Evolutionary conservation across 2,797 vertebrate genomes (phyloP).

Genomic region (Octomys mimax): DNA sequence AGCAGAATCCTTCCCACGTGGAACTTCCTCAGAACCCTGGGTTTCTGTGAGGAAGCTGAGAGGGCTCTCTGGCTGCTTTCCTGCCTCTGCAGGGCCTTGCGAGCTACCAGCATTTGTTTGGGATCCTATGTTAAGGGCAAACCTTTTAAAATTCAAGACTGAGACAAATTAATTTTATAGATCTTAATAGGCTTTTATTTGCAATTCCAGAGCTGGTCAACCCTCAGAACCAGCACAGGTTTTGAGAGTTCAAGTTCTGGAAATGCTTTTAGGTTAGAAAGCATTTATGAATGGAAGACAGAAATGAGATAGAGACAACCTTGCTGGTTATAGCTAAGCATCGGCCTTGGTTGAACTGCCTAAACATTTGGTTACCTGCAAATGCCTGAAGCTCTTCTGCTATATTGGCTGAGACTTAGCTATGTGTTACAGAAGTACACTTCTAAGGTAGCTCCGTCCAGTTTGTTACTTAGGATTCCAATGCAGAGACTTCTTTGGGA

Average conservation of each 20-base stretch:
- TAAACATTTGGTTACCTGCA: not conserved
- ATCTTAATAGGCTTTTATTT: not conserved
- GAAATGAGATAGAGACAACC: not conserved
- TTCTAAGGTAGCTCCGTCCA: not conserved
- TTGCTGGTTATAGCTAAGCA: not conserved
- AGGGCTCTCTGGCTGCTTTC: too few relatives aligned
- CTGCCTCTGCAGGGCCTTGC: too few relatives aligned
- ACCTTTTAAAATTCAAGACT: conserved; percentile 27
- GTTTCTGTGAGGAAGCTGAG: not conserved
- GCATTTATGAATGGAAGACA: not conserved
- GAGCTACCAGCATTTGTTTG: not conserved
- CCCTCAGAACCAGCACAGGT: not conserved
- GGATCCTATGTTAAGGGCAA: not conserved
- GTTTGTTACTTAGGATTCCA: not conserved
- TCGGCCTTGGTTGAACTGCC: not conserved
- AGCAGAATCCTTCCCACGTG: not conserved
- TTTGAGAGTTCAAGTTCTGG: not conserved
- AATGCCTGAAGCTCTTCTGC: not conserved
- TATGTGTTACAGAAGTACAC: not conserved
- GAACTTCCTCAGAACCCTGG: not conserved
- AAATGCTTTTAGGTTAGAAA: not conserved
- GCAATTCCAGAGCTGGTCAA: not conserved
- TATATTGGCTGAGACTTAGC: not conserved
- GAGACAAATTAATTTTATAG: not conserved
- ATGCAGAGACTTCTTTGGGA: not conserved